These are phyloP conservation scores for Nephrotoma appendiculata DNA, from an alignment of 2,888 invertebrate genomes.

Conservation along the genomic window DNA sequence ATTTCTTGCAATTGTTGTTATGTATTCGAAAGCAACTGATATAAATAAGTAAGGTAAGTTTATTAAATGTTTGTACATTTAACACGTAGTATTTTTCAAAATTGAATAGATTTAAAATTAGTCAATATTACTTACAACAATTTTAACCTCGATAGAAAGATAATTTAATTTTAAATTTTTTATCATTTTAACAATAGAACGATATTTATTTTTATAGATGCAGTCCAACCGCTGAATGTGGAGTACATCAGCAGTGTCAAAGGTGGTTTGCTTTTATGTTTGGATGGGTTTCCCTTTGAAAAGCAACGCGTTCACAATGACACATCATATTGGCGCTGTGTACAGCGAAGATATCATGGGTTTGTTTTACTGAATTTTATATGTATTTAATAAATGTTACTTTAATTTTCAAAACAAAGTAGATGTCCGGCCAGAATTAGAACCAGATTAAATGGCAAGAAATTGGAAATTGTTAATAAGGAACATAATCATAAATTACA, in stretches of 20 bases:
- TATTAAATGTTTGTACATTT: too few relatives aligned
- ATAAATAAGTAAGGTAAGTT: too few relatives aligned
- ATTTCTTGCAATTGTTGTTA: too few relatives aligned
- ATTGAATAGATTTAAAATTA: too few relatives aligned
- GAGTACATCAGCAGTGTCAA: background rate
- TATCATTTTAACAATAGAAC: too few relatives aligned
- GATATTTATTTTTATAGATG: too few relatives aligned
- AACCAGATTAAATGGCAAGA: background rate
- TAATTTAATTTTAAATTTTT: too few relatives aligned
- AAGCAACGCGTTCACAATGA: background rate
- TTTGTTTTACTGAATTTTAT: background rate
- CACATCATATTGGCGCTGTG: background rate
- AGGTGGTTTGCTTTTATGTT: background rate
- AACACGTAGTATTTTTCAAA: too few relatives aligned
- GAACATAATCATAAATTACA: background rate
- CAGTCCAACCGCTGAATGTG: background rate
- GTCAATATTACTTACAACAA: too few relatives aligned
- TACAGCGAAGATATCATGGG: background rate
- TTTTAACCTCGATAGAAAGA: too few relatives aligned
- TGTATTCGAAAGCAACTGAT: too few relatives aligned
- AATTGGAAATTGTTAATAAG: background rate
- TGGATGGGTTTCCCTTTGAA: background rate
- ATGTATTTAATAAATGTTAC: background rate
- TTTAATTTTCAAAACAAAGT: background rate
- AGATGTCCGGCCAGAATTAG: background rate